These are phyloP conservation scores for Euzophera pinguis DNA, from an alignment of 2,888 invertebrate genomes.

Conservation along the genomic window DNA sequence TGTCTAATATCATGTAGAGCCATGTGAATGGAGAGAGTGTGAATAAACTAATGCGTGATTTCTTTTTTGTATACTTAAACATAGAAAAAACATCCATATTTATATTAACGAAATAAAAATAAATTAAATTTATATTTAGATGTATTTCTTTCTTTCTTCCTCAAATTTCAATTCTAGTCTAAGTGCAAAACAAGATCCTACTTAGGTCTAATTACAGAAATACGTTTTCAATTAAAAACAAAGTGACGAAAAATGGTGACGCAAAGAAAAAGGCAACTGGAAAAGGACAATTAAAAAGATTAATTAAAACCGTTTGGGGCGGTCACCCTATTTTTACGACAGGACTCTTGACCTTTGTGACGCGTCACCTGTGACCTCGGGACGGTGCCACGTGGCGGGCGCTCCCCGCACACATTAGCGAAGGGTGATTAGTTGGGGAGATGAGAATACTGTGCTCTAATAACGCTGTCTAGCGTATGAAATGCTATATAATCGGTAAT, in stretches of 20 bases:
- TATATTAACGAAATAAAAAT: too few relatives aligned
- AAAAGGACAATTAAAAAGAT: constrained; percentile 27
- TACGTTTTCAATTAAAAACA: constrained; percentile 17
- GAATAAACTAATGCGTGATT: too few relatives aligned
- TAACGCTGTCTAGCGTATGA: background rate
- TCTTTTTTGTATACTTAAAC: too few relatives aligned
- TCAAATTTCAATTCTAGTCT: too few relatives aligned
- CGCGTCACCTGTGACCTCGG: constrained; percentile 57
- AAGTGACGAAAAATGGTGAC: constrained; percentile 14
- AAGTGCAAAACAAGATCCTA: too few relatives aligned
- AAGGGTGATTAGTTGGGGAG: constrained; percentile 2
- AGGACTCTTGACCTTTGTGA: constrained; percentile 51
- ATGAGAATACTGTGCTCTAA: background rate
- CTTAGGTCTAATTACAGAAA: background rate
- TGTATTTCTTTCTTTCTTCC: too few relatives aligned
- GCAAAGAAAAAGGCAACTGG: constrained; percentile 16
- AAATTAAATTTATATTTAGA: too few relatives aligned
- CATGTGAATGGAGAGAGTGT: too few relatives aligned
- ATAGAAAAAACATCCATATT: too few relatives aligned
- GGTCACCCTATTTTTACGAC: constrained; percentile 39
- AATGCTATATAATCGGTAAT: background rate
- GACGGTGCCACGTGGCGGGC: constrained; percentile 56
- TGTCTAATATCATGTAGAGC: too few relatives aligned
- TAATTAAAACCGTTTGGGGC: constrained; percentile 34
- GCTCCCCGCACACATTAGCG: constrained; percentile 3